Evolutionary conservation across 2,797 vertebrate species (phyloP), one percentile per base, ranked within the genome.

Genomic region (Sebastes iracundus): DNA sequence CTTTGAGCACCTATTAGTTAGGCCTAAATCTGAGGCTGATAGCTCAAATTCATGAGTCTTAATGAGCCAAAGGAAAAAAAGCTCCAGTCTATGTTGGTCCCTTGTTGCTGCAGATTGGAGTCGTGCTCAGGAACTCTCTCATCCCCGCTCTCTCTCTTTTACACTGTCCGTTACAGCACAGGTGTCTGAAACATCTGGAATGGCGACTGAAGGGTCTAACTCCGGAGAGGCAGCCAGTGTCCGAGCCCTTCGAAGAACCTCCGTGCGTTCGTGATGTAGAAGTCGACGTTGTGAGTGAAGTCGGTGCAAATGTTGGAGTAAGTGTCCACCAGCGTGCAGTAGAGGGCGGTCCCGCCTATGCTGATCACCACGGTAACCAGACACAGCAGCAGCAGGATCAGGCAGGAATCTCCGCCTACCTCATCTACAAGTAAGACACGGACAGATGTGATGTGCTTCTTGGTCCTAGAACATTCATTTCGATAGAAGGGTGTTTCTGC

Each of bases 351-450:
- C 77, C 98, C 97, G 12, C 97, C 97, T 14, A 99, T 87, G 81
- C 98, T 99, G 61, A 99, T 97, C 93, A 98, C 96, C 92, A 99
- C 97, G 1, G 98, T 99, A 32, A 95, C 95, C 91, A 98, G 82
- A 85, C 98, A 99, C 90, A 99, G 94, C 91, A 98, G 85, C 81
- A 99, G 84, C 74, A 99, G 95, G 85, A 99, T 94, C 86, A 99
- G 86, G 76, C 97, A 99, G 90, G 98, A 99, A 56, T 97, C 97
- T 73, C 96, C 96, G 23, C 96, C 93, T 9, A 95, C 96, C 68
- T 99, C 98, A 89, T 99, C 98, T 99, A 94, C 64, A 82, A 53
- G 71, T 1, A 52, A 75, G 63, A 72, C 11, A 82, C 0, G n/a
- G 30, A 86, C n/a, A 66, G 30, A 32, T 38, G 55, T 67, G 5